A percentile compares a stretch with the other conserved stretches of the same genome.
phyloP scores from a whole-genome alignment of 1,140 invertebrate species.

The Tribolium castaneum region DNA sequence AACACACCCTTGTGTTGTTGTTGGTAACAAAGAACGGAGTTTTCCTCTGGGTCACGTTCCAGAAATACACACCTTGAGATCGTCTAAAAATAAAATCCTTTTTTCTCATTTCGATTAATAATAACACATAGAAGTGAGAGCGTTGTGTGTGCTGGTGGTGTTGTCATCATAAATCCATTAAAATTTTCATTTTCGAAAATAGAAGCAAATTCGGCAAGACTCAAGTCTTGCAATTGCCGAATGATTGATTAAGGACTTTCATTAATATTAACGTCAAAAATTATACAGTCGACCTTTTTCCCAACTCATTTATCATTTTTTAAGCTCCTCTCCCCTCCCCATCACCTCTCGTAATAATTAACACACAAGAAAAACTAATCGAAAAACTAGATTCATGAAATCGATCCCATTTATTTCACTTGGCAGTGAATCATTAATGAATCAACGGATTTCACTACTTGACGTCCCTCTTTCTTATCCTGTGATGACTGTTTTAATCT shows the following conservation, averaged over 20 bases:
- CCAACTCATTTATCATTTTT: constrained; percentile 3
- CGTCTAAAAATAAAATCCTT: constrained; percentile 34
- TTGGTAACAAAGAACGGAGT: constrained; percentile 19
- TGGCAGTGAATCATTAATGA: constrained; percentile 15
- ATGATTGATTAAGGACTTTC: constrained; percentile 32
- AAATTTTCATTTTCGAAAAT: constrained; percentile 6
- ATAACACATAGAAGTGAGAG: constrained; percentile 48
- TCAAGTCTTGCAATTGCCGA: neutral
- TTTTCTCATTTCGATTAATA: constrained; percentile 20
- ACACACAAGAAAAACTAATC: neutral
- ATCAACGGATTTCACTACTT: constrained; percentile 8
- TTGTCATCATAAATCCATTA: constrained; percentile 52
- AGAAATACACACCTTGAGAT: constrained; percentile 39
- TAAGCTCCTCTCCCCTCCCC: neutral
- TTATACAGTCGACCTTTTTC: constrained; percentile 24
- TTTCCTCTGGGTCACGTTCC: constrained; percentile 37
- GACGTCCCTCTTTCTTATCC: neutral
- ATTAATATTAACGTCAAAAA: constrained; percentile 33
- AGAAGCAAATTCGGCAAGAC: neutral
- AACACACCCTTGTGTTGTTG: neutral
- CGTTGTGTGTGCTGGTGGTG: constrained; percentile 30
- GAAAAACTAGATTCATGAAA: neutral
- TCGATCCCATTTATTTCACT: neutral
- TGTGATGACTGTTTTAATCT: neutral
- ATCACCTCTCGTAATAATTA: neutral